Conservation (phyloP, 1,140 invertebrate genomes). For the Temnothorax nylanderi region DNA sequence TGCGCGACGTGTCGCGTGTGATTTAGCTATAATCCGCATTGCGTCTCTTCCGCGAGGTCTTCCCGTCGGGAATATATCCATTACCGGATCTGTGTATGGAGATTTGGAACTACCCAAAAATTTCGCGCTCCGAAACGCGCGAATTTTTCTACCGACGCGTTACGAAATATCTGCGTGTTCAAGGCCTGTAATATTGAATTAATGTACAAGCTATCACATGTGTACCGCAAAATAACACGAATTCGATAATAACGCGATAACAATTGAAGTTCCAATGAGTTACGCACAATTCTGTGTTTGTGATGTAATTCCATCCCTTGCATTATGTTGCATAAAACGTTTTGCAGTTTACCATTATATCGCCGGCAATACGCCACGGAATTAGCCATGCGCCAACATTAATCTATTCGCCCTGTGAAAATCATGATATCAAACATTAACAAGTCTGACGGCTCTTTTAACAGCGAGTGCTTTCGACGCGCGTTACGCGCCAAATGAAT, state of each 20-base stretch:
- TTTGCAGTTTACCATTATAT: constrained; percentile 23
- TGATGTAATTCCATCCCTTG: constrained; percentile 27
- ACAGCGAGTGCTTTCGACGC: constrained; percentile 51
- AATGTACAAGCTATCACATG: neutral
- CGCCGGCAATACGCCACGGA: constrained; percentile 28
- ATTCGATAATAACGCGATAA: constrained; percentile 6
- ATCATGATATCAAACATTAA: constrained; percentile 59
- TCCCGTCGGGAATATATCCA: neutral
- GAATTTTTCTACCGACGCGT: neutral
- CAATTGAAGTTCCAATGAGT: neutral
- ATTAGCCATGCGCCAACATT: constrained; percentile 43
- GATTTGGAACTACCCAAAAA: neutral
- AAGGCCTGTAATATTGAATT: neutral
- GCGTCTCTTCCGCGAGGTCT: neutral
- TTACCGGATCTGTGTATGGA: neutral
- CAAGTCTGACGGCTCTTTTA: constrained; percentile 60
- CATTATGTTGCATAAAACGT: constrained; percentile 30
- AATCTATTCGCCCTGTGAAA: constrained; percentile 48
- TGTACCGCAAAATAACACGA: neutral
- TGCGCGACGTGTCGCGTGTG: constrained; percentile 13
- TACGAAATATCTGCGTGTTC: neutral
- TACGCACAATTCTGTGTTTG: neutral
- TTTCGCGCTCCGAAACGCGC: neutral
- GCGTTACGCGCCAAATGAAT: constrained; percentile 47
- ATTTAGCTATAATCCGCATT: constrained; percentile 40